Conservation (phyloP, 92 coral and sea anemone species). For the Montipora capitata region DNA sequence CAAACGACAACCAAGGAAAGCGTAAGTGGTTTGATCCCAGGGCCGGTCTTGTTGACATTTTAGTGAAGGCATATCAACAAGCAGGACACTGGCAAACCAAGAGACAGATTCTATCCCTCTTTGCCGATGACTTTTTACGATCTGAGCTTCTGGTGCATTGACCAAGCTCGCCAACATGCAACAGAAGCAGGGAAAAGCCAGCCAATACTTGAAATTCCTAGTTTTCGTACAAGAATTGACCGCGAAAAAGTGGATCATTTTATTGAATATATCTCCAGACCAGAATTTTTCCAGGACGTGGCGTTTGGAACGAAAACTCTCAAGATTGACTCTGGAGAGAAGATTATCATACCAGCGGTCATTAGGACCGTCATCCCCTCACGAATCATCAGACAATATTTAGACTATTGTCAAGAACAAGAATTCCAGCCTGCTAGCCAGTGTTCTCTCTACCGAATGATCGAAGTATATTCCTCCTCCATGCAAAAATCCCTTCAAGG, state of each 20-base stretch:
- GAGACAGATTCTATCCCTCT: constrained; percentile 6
- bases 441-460: constrained; percentile 46
- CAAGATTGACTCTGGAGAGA: constrained; percentile 18
- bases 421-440: constrained; percentile 57
- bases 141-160: constrained; percentile 72
- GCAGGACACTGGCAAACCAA: constrained; percentile 37
- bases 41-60: constrained; percentile 34
- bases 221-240: constrained; percentile 30
- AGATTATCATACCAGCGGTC: constrained; percentile 48
- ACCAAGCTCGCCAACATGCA: constrained; percentile 58
- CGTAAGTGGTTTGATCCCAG: no score
- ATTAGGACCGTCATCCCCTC: constrained; percentile 48
- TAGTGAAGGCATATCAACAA: background rate
- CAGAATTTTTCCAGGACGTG: constrained; percentile 1
- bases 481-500: constrained; percentile 19
- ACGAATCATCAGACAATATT: no score
- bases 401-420: background rate
- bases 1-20: no score
- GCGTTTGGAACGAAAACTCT: background rate
- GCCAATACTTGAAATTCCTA: constrained; percentile 24
- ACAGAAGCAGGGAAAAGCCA: constrained; percentile 37
- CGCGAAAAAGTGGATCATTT: constrained; percentile 55
- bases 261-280: constrained; percentile 12
- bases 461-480: constrained; percentile 51
- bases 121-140: constrained; percentile 4